These are phyloP conservation scores for Drosophila elegans DNA, from an alignment of 1,140 invertebrate species.

Conservation along the genomic window DNA sequence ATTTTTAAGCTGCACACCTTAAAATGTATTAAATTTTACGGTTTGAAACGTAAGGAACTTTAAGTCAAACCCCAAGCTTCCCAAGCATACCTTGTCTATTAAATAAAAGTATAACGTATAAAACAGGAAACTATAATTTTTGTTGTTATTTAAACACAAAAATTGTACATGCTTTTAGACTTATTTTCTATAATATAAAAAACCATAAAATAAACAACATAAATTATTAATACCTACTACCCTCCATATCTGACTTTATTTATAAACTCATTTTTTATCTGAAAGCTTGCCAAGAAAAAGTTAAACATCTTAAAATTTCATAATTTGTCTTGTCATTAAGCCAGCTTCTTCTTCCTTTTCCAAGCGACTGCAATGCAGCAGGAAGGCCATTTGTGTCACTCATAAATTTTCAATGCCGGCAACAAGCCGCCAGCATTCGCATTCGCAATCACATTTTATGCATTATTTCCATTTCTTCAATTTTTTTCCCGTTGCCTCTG, in stretches of 20 bases:
- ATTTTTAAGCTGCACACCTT: not conserved
- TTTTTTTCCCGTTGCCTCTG: slow-evolving; percentile 29
- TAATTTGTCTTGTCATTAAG: slow-evolving; percentile 79
- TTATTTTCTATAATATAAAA: not conserved
- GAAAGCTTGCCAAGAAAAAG: slow-evolving; percentile 38
- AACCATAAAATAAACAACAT: not conserved
- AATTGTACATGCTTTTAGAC: too few species aligned
- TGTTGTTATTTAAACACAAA: too few species aligned
- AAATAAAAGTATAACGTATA: too few species aligned
- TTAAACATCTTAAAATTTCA: slow-evolving; percentile 73
- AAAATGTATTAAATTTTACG: not conserved
- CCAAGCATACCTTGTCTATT: too few species aligned
- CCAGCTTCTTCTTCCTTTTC: slow-evolving; percentile 6
- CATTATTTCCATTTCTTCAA: slow-evolving; percentile 28
- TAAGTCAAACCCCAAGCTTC: too few species aligned
- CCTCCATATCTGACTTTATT: not conserved
- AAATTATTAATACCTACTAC: not conserved
- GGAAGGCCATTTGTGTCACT: slow-evolving; percentile 73
- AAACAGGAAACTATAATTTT: too few species aligned
- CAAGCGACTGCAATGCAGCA: slow-evolving; percentile 57
- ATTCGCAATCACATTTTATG: slow-evolving; percentile 56
- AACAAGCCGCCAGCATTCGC: slow-evolving; percentile 68
- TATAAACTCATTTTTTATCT: not conserved
- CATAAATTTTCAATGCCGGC: slow-evolving; percentile 76
- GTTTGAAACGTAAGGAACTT: too few species aligned